Conservation (phyloP, 2,888 invertebrate species). For the Drosophila vallismaia region DNA sequence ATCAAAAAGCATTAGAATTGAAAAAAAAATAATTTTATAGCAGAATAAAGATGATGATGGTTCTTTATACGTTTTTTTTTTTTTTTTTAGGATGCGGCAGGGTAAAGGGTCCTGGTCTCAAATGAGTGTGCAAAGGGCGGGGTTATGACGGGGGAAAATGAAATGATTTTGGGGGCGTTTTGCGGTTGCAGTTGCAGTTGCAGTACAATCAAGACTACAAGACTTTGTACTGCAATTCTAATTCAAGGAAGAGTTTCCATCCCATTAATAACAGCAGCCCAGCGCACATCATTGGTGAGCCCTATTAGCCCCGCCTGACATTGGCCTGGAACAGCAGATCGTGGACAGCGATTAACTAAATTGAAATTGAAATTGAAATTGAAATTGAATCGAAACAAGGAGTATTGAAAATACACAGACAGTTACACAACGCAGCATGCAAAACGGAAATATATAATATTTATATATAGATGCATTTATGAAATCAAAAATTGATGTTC, state of each 20-base stretch:
- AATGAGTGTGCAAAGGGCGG: slow-evolving; percentile 31
- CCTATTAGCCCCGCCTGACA: slow-evolving; percentile 3
- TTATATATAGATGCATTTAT: slow-evolving; percentile 7
- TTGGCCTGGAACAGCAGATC: slow-evolving; percentile 26
- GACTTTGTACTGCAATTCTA: background rate
- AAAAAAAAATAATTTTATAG: slow-evolving; percentile 18
- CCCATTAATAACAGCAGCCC: slow-evolving; percentile 30
- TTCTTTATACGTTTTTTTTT: slow-evolving; percentile 11
- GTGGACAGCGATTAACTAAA: slow-evolving; percentile 35
- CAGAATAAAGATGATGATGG: slow-evolving; percentile 33
- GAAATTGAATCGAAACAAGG: slow-evolving; percentile 35
- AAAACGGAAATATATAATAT: slow-evolving; percentile 54
- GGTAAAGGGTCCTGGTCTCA: slow-evolving; percentile 21
- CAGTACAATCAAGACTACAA: no score
- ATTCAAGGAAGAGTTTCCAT: background rate
- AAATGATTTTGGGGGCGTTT: slow-evolving; percentile 7
- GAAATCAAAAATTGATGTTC: slow-evolving; percentile 33
- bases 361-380: slow-evolving; percentile 5
- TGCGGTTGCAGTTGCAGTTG: background rate
- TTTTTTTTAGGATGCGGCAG: background rate
- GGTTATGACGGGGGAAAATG: slow-evolving; percentile 30
- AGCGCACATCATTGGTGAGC: slow-evolving; percentile 43
- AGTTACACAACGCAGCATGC: slow-evolving; percentile 72
- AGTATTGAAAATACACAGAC: slow-evolving; percentile 60
- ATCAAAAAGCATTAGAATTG: slow-evolving; percentile 40